Percentiles rank a stretch among this genome's conserved stretches.
These are phyloP conservation scores for Mobula hypostoma DNA, from an alignment of 2,113 vertebrate species.

Conservation along the genomic window DNA sequence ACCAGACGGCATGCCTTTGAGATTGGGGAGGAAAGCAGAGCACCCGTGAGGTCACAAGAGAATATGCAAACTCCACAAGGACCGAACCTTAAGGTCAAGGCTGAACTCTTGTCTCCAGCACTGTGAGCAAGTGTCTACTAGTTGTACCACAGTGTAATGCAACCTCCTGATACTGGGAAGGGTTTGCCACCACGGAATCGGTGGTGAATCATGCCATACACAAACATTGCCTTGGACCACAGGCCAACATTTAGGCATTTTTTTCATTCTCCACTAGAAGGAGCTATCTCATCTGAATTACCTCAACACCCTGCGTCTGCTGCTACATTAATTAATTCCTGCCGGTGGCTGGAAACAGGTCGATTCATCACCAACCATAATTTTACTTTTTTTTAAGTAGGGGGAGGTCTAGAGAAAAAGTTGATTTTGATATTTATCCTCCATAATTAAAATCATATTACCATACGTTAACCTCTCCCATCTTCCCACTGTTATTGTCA, in stretches of 20 bases:
- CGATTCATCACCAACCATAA: not conserved
- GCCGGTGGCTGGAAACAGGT: not conserved
- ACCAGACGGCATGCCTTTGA: too few relatives aligned
- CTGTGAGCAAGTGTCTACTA: too few relatives aligned
- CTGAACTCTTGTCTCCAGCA: not conserved
- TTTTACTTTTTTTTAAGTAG: too few relatives aligned
- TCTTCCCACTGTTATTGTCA: conserved; percentile 26
- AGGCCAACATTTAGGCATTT: not conserved
- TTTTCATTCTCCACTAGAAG: not conserved
- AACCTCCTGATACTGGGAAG: not conserved
- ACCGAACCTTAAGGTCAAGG: too few relatives aligned
- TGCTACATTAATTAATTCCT: not conserved
- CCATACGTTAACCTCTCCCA: not conserved
- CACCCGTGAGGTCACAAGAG: too few relatives aligned
- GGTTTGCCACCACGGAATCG: not conserved
- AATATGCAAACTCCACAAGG: too few relatives aligned
- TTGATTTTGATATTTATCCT: not conserved
- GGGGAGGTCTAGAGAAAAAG: not conserved
- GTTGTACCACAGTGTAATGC: too few relatives aligned
- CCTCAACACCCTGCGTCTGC: too few relatives aligned
- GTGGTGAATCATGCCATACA: too few relatives aligned
- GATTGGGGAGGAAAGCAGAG: too few relatives aligned
- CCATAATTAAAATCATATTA: not conserved
- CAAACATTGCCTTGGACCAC: not conserved
- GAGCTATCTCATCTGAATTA: not conserved